Evolutionary conservation across 2,113 vertebrate species (phyloP), one percentile per base, ranked within the genome.

Genomic region (Psephotus haematonotus): DNA sequence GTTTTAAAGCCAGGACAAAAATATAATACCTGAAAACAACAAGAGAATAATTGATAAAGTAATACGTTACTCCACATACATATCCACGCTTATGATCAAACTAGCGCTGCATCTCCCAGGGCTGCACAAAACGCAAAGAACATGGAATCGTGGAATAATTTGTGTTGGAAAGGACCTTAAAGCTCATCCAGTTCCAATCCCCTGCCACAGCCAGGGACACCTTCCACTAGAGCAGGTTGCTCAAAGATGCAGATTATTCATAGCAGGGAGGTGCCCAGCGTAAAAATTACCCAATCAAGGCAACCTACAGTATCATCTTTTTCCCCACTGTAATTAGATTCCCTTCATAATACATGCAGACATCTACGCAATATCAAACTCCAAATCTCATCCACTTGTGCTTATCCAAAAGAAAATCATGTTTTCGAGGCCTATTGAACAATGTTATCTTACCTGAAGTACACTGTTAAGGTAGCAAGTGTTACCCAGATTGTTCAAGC

Each of bases 401-500:
- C 50, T 62, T 7, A 13, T 29, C 16, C 77, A 37, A 7, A 67
- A 25, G 25, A 11, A 59, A 3, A 8, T 4, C 8, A 20, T 5
- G 22, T 16, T 57, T 17, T 6, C 0, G 18, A 86, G 70, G 57
- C 57, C 22, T 59, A 9, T 5, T 59, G 8, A 24, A 59, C 22
- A 35, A 35, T 9, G 13, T 23, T 24, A 14, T 24, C 57, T 59
- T 35, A 99, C 99, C 99, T 99, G 99, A 94, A 99, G 98, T 63
- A 99, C 95, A 41, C 99, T 99, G 98, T 99, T 99, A 77, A 99
- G 98, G 95, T 99, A 99, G 95, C 99, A 99, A 64, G 99, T 99
- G 97, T 99, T 99, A 64, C 99, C 99, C 27, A 99, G 97, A 88
- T 99, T 99, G 97, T 99, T 99, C 94, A 99, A 88, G 16, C 99